A percentile compares a stretch with the other conserved stretches of the same genome.
Evolutionary conservation across 2,113 vertebrate species (phyloP).

Genomic region (Caracal caracal): DNA sequence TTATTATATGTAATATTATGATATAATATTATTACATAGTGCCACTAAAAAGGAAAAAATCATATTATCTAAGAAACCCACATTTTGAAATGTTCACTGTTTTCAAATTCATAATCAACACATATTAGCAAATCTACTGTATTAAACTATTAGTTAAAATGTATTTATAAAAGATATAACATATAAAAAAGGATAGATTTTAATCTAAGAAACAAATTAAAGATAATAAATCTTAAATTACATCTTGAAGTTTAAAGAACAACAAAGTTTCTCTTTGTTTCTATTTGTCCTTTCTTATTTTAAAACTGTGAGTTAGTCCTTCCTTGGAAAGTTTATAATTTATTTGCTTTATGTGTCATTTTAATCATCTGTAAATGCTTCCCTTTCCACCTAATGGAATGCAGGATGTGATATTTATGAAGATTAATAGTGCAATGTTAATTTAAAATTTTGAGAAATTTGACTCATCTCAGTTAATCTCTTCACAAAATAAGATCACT

Average conservation of each 20-base stretch:
- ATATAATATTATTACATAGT: neutral
- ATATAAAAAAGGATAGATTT: neutral
- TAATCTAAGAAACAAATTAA: neutral
- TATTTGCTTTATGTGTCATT: slow-evolving; percentile 55
- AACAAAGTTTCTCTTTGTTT: slow-evolving; percentile 1
- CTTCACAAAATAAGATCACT: slow-evolving; percentile 40
- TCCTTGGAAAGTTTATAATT: slow-evolving; percentile 57
- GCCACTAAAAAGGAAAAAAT: neutral
- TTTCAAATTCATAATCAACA: neutral
- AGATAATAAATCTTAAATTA: neutral
- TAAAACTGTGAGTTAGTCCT: slow-evolving; percentile 30
- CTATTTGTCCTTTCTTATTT: neutral
- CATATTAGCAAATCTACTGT: neutral
- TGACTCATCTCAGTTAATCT: slow-evolving; percentile 50
- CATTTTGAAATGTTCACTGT: neutral
- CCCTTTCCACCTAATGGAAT: slow-evolving; percentile 26
- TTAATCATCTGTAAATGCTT: slow-evolving; percentile 67
- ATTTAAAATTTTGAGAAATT: slow-evolving; percentile 71
- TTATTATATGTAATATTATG: neutral
- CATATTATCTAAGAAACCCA: neutral
- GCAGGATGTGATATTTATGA: slow-evolving; percentile 71
- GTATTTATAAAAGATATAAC: neutral
- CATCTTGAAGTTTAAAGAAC: neutral
- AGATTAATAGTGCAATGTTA: slow-evolving; percentile 63
- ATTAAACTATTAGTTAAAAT: neutral